Percentiles rank a stretch among this genome's conserved stretches.
phyloP scores from a whole-genome alignment of 2,888 invertebrate species.

The Leucophenga montana region DNA sequence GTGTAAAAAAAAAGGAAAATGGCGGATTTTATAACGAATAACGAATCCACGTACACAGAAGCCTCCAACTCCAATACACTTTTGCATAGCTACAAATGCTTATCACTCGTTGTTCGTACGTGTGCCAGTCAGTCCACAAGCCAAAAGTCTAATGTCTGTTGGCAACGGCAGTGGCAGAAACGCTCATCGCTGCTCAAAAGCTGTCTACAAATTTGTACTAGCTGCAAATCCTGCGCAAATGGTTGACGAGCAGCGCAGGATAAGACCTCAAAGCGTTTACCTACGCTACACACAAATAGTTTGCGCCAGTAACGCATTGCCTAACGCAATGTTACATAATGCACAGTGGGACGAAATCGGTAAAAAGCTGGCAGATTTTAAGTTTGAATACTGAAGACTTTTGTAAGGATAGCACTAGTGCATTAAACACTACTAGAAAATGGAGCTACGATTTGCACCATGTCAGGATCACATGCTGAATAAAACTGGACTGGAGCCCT shows the following conservation, averaged over 20 bases:
- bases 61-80: constrained; percentile 13
- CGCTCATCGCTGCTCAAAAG: not conserved
- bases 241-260: not conserved
- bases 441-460: too few relatives aligned
- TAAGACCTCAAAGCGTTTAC: constrained; percentile 10
- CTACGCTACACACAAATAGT: constrained; percentile 15
- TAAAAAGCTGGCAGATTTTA: not conserved
- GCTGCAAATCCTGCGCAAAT: not conserved
- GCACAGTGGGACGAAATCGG: not conserved
- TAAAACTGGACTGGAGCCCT: too few relatives aligned
- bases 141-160: not conserved
- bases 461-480: too few relatives aligned
- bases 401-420: too few relatives aligned
- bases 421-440: too few relatives aligned
- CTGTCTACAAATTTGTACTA: not conserved
- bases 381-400: too few relatives aligned
- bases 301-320: not conserved
- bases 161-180: not conserved
- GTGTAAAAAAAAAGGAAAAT: constrained; percentile 17
- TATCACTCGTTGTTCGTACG: constrained; percentile 26
- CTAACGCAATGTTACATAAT: not conserved
- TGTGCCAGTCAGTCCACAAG: constrained; percentile 17
- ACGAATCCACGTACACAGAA: constrained; percentile 59
- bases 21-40: constrained; percentile 57
- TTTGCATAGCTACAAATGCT: not conserved